These are phyloP conservation scores for Calyptommatus sinebrachiatus DNA, from an alignment of 2,113 vertebrate species.

Conservation along the genomic window DNA sequence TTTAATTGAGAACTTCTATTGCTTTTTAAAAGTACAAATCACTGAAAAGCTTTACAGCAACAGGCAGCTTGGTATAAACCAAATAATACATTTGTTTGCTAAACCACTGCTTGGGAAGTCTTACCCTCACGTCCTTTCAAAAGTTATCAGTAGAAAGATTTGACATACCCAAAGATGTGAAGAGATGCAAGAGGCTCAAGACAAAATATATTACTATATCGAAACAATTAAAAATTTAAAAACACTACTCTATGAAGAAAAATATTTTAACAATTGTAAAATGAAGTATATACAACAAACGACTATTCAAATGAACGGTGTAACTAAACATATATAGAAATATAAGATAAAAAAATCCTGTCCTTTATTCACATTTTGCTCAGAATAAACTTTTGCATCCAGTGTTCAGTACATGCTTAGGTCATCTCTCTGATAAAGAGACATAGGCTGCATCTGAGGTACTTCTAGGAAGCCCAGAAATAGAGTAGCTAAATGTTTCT, in stretches of 20 bases:
- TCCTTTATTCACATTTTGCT: conserved; percentile 4
- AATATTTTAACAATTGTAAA: neutral
- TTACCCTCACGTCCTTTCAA: neutral
- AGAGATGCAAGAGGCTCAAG: conserved; percentile 10
- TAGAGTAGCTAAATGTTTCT: no score
- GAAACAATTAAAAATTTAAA: neutral
- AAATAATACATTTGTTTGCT: neutral
- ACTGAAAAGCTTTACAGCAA: neutral
- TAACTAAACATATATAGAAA: neutral
- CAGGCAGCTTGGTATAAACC: conserved; percentile 15
- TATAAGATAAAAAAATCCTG: neutral
- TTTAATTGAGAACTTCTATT: neutral
- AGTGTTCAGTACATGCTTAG: neutral
- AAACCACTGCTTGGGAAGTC: neutral
- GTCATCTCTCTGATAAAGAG: no score
- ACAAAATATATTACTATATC: neutral
- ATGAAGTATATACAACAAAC: neutral
- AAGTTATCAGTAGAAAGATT: neutral
- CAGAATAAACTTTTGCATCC: neutral
- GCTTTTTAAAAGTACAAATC: neutral
- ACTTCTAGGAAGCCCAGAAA: no score
- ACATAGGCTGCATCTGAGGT: no score
- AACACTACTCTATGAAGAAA: conserved; percentile 7
- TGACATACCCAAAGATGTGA: conserved; percentile 5
- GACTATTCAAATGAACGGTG: neutral